phyloP scores from a whole-genome alignment of 1,140 invertebrate species.

The Halyomorpha halys region DNA sequence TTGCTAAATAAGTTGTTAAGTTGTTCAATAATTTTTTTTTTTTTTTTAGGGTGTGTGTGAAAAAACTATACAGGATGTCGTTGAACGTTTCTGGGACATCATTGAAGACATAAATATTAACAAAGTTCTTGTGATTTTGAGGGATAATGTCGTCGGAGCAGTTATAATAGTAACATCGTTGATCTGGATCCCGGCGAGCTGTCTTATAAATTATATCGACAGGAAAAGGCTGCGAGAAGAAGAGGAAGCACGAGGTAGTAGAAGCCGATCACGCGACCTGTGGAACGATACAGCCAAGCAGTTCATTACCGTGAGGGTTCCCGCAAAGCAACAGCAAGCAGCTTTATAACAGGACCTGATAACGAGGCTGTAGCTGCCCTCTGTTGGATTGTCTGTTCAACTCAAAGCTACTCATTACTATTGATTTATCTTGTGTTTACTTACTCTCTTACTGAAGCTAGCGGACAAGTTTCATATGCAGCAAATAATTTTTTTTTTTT shows the following conservation, averaged over 20 bases:
- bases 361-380: too few species aligned
- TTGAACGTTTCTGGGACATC: constrained; percentile 91
- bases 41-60: constrained; percentile 71
- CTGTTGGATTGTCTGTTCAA: too few species aligned
- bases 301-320: constrained; percentile 1
- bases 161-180: constrained; percentile 78
- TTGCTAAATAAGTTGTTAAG: too few species aligned
- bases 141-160: constrained; percentile 82
- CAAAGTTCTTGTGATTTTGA: constrained; percentile 73
- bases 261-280: background rate
- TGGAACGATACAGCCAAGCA: background rate
- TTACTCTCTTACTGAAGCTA: too few species aligned
- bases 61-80: constrained; percentile 88
- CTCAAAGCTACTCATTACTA: too few species aligned
- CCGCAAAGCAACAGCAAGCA: background rate
- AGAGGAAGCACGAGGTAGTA: background rate
- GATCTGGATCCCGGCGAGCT: constrained; percentile 86
- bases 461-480: too few species aligned
- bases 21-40: background rate
- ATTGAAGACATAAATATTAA: constrained; percentile 94
- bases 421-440: too few species aligned
- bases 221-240: constrained; percentile 46
- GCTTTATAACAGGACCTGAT: too few species aligned
- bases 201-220: constrained; percentile 70
- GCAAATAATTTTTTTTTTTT: too few species aligned